Conservation (phyloP, 2,888 invertebrate genomes). For the Erebia palarica region DNA sequence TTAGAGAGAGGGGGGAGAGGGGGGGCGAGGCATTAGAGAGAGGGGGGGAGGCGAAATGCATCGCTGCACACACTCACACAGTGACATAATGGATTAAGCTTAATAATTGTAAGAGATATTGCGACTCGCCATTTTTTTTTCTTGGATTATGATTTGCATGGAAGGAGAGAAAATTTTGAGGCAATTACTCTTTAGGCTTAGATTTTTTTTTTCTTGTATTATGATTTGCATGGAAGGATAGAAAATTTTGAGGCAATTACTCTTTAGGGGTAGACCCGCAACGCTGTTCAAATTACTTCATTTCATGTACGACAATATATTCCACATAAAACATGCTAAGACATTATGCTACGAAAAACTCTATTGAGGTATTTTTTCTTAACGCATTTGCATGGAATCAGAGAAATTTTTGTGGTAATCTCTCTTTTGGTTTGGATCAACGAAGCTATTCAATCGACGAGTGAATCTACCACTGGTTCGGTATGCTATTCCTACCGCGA, state of each 20-base stretch:
- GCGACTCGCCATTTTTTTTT: constrained; percentile 5
- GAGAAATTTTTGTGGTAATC: no score
- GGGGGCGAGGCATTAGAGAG: constrained; percentile 38
- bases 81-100: constrained; percentile 38
- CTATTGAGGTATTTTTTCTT: no score
- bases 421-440: no score
- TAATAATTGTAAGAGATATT: constrained; percentile 35
- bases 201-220: constrained; percentile 4
- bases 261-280: not conserved
- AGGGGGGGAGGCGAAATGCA: constrained; percentile 52
- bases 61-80: constrained; percentile 55
- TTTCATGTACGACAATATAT: no score
- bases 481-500: no score
- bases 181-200: not conserved
- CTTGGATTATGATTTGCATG: not conserved
- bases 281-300: no score
- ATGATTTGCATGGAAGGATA: not conserved
- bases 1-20: constrained; percentile 39
- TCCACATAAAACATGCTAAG: no score
- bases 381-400: no score
- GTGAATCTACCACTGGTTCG: no score
- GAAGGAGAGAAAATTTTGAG: not conserved
- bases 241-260: not conserved
- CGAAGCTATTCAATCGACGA: no score
- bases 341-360: no score